These are phyloP conservation scores for Thelohanellus kitauei DNA, from an alignment of 30 jellyfish, hydroid and myxozoan genomes.

Conservation along the genomic window DNA sequence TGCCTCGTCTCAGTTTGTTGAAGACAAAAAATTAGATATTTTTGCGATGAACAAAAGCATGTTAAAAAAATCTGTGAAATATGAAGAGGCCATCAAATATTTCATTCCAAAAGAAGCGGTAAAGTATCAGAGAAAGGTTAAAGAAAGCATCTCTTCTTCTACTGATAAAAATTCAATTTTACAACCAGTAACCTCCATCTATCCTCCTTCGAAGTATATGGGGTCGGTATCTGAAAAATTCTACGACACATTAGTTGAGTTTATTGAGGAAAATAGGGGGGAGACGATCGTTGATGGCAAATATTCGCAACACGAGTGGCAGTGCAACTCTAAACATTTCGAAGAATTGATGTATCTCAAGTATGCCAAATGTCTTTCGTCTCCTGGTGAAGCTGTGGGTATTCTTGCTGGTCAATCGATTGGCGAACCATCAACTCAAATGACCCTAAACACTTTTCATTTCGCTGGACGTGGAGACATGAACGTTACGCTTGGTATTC, in stretches of 20 bases:
- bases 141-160: background rate
- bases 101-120: too few relatives aligned
- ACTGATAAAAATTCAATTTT: background rate
- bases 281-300: constrained; percentile 1
- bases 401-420: constrained; percentile 87
- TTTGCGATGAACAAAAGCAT: constrained; percentile 16
- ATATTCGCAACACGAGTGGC: background rate
- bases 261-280: too few relatives aligned
- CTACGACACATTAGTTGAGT: background rate
- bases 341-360: constrained; percentile 24
- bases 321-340: constrained; percentile 11
- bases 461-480: constrained; percentile 98
- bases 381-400: constrained; percentile 98
- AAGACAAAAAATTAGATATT: constrained; percentile 25
- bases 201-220: constrained; percentile 27
- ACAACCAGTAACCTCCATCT: constrained; percentile 27
- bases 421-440: constrained; percentile 98
- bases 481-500: constrained; percentile 95
- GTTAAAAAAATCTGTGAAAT: background rate
- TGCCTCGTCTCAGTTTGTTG: constrained; percentile 28
- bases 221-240: constrained; percentile 64
- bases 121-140: background rate
- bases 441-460: constrained; percentile 91
- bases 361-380: constrained; percentile 23
- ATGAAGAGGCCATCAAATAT: background rate